Conservation (phyloP, 1,140 invertebrate genomes). For the Pseudomyrmex dendroicus region DNA sequence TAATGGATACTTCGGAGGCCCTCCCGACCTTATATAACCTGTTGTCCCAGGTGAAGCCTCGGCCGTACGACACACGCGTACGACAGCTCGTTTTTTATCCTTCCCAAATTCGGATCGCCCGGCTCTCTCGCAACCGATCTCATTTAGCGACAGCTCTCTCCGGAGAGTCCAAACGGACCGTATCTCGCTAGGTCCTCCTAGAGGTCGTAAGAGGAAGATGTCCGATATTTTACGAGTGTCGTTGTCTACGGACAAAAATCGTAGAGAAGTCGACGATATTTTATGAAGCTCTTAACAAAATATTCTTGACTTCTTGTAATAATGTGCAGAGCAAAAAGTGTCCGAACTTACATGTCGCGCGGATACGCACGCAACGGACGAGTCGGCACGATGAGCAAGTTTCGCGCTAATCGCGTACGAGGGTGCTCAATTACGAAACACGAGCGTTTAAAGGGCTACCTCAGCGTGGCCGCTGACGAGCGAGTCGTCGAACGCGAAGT, state of each 20-base stretch:
- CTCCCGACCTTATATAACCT: constrained; percentile 70
- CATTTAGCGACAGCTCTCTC: constrained; percentile 32
- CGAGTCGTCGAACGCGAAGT: constrained; percentile 36
- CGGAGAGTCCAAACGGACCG: background rate
- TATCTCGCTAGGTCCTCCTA: too few relatives aligned
- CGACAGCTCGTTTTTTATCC: constrained; percentile 63
- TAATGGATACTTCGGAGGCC: constrained; percentile 68
- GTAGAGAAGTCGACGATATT: background rate
- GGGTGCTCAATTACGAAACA: constrained; percentile 43
- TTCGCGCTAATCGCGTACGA: constrained; percentile 31
- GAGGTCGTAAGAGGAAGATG: background rate
- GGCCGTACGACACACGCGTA: constrained; percentile 56
- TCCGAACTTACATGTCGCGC: background rate
- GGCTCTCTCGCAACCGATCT: constrained; percentile 26
- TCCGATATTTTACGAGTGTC: background rate
- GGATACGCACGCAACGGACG: constrained; percentile 28
- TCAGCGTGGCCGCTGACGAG: constrained; percentile 12
- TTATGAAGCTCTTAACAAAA: background rate
- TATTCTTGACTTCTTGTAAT: background rate
- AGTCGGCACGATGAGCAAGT: background rate
- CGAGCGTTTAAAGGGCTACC: constrained; percentile 29
- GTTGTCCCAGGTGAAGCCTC: constrained; percentile 67
- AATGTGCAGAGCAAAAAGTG: background rate
- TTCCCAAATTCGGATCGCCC: constrained; percentile 57
- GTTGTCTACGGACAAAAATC: background rate